Base-by-base conservation (phyloP, 2,888 invertebrate genomes). In the Macaria liturata region DNA sequence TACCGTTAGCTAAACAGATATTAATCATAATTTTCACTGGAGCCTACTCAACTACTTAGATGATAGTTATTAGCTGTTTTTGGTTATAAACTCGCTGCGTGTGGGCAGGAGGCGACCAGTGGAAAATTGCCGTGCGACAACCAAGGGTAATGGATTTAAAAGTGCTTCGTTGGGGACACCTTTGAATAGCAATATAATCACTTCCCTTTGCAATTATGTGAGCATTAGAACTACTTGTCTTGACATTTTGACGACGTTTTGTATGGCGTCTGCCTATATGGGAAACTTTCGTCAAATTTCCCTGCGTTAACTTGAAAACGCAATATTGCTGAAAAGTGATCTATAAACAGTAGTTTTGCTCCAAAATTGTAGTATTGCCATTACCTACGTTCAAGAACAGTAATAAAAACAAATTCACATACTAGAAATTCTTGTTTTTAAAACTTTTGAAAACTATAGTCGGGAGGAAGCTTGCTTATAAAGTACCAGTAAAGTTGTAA, bases 11-110 rank as follows among this genome's bases (percentile, higher is more conserved):
- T 83, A 87, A 88, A 88, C 84, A 84, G 89, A 90, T 91, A 91
- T 91, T 91, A 91, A 91, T 91, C 91, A 91, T 90, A 91, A 91
- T 91, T 91, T 90, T 86, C 88, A 88, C 86, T 89, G 88, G 86
- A 85, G 80, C 79, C 81, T 76, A 76, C 77, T 86, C 86, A 80
- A 84, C 79, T 83, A 82, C 85, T 83, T 78, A 80, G 84, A 91
- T 91, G 83, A 90, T 90, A 86, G 88, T 88, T 88, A 91, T 91
- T 90, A 91, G 82, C 81, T 81, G 75, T 84, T 88, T 86, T 83
- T 76, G 80, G 78, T 74, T 76, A 80, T 80, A 78, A 76, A 83
- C 78, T 76, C 70, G 75, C 70, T 86, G 88, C 82, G 91, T 89
- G 91, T 89, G 90, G 89, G 79, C 88, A 69, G 74, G 70, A 80